phyloP scores from a whole-genome alignment of 2,113 vertebrate genomes.

The Miniopterus natalensis region DNA sequence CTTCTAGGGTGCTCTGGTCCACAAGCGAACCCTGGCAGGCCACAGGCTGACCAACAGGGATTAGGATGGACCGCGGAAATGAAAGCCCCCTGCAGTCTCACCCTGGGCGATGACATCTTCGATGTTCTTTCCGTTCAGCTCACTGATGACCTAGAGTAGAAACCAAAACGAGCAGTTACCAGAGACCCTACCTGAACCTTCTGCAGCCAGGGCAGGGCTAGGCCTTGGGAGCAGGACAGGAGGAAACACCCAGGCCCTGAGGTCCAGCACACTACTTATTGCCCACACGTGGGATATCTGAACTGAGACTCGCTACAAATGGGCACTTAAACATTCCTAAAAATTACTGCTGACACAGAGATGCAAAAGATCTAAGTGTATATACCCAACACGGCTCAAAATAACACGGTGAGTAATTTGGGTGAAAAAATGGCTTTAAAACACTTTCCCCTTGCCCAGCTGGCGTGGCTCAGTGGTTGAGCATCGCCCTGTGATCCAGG shows the following conservation, averaged over 20 bases:
- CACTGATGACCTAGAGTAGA: conserved; percentile 91
- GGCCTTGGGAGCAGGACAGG: fast-evolving
- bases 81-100: conserved; percentile 80
- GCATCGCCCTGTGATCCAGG: too few relatives aligned
- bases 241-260: not conserved
- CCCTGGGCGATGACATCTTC: conserved; percentile 96
- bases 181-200: fast-evolving
- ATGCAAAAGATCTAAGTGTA: fast-evolving
- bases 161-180: not conserved
- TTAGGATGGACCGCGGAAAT: conserved; percentile 86
- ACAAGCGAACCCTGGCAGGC: conserved; percentile 91
- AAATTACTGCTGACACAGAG: fast-evolving
- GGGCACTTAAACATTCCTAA: fast-evolving
- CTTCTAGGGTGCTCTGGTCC: conserved; percentile 87
- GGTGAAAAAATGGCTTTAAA: fast-evolving
- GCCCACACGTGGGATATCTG: fast-evolving
- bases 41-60: conserved; percentile 84
- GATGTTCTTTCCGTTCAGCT: conserved; percentile 95
- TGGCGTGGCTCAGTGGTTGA: too few relatives aligned
- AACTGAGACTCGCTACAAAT: fast-evolving
- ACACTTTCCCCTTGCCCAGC: too few relatives aligned
- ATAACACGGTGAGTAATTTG: fast-evolving
- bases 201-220: fast-evolving
- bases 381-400: fast-evolving
- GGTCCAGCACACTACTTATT: fast-evolving